Evolutionary conservation across 2,888 invertebrate genomes (phyloP), one percentile per base, ranked within the genome.

Genomic region (Chaetoderma sp.): DNA sequence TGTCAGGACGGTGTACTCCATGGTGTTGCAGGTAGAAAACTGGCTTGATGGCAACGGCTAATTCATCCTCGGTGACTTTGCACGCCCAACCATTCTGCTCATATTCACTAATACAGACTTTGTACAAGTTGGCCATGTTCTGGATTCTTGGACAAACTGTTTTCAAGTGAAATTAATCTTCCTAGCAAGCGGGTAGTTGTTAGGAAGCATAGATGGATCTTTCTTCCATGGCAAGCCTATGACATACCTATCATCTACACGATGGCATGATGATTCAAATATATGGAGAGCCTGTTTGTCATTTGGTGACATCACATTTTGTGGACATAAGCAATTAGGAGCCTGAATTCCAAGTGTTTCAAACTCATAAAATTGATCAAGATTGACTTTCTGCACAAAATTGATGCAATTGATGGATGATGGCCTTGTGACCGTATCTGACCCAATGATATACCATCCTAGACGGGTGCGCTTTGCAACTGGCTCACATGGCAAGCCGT

Each of bases 141-240:
- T 44, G 30, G 18, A 49, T 60, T 27, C 23, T 36, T 28, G 13
- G 33, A 8, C 18, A 60, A 33, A 60, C 60, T 60, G 5, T 25
- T 18, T 21, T 49, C 49, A 32, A 50, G 36, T 13, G 60, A 60
- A 10, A 50, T 23, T 21, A 60, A 21, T 28, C 60, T 30, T 36
- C 33, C 36, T 39, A 23, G 60, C 60, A 13, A 60, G n/a, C 30
- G 33, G 59, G 27, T 52, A 59, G 39, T 64, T 64, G 30, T 59
- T 25, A 6, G 59, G 50, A 4, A 60, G 23, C 21, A 45, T 16
- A 4, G n/a, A 21, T 18, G 32, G 49, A 28, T 30, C 60, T 18
- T 60, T 52, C 45, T 65, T 65, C 59, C 64, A 60, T 10, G 64
- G 63, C 6, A 63, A 32, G 21, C 58, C 44, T 42, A 58, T 58